Conservation (phyloP, 2,797 vertebrate species). For the Rhynchotus rufescens region DNA sequence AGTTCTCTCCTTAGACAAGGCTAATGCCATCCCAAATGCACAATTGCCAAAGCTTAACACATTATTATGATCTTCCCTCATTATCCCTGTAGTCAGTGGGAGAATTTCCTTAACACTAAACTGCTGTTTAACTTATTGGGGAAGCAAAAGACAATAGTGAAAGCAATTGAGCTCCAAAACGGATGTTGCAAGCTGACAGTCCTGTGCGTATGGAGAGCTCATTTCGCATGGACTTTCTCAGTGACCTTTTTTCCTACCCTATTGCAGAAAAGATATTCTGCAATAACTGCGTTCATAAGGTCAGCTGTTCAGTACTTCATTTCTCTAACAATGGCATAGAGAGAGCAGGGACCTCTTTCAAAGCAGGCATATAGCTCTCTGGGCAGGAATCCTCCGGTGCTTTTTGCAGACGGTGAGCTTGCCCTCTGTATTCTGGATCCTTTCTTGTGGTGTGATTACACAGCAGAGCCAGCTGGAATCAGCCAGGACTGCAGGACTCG, state of each 20-base stretch:
- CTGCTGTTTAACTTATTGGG: neutral
- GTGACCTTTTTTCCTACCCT: slow-evolving; percentile 14
- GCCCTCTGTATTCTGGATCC: neutral
- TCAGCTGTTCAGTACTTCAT: slow-evolving; percentile 42
- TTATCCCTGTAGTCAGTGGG: neutral
- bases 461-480: neutral
- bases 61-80: neutral
- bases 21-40: neutral
- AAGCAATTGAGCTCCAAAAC: neutral
- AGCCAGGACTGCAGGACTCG: neutral
- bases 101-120: neutral
- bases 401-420: slow-evolving; percentile 42
- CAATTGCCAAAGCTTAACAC: neutral
- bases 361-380: slow-evolving; percentile 5
- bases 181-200: slow-evolving; percentile 9
- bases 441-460: neutral
- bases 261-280: slow-evolving; percentile 52
- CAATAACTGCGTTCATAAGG: slow-evolving; percentile 25
- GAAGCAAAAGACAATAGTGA: neutral
- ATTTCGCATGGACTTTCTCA: neutral
- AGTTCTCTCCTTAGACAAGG: neutral
- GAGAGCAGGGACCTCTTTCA: slow-evolving; percentile 12
- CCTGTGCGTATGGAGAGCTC: neutral
- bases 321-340: slow-evolving; percentile 13
- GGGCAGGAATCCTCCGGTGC: neutral